Evolutionary conservation across 2,113 vertebrate genomes (phyloP).

Genomic region (Pelecanus crispus): DNA sequence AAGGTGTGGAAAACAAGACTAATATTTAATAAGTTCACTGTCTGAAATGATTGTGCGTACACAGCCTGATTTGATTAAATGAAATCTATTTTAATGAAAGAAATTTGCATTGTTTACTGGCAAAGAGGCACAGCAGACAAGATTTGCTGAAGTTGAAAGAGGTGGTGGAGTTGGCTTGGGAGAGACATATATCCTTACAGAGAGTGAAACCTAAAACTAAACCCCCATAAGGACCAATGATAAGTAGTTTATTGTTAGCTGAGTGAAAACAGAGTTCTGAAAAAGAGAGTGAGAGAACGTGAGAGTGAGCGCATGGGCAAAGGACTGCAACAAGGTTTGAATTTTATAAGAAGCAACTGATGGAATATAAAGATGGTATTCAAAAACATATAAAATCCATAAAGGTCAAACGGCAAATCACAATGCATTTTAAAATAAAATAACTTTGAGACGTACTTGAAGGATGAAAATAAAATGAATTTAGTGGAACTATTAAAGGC

Average conservation of each 20-base stretch:
- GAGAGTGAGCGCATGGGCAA: background rate
- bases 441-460: background rate
- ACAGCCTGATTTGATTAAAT: background rate
- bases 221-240: background rate
- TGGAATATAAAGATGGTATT: background rate
- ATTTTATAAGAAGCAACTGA: constrained; percentile 29
- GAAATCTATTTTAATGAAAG: background rate
- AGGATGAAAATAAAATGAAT: background rate
- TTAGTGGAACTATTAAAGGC: background rate
- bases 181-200: background rate
- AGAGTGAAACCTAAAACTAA: constrained; percentile 17
- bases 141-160: background rate
- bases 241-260: background rate
- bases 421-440: constrained; percentile 8
- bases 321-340: background rate
- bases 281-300: background rate
- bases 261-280: constrained; percentile 19
- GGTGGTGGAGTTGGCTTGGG: background rate
- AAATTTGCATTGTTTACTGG: background rate
- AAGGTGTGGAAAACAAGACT: background rate
- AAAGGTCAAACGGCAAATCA: background rate
- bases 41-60: background rate
- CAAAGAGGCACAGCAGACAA: background rate
- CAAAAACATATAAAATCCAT: background rate
- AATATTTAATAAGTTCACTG: background rate